Conservation (phyloP, 2,113 vertebrate genomes). For the Bos javanicus region DNA sequence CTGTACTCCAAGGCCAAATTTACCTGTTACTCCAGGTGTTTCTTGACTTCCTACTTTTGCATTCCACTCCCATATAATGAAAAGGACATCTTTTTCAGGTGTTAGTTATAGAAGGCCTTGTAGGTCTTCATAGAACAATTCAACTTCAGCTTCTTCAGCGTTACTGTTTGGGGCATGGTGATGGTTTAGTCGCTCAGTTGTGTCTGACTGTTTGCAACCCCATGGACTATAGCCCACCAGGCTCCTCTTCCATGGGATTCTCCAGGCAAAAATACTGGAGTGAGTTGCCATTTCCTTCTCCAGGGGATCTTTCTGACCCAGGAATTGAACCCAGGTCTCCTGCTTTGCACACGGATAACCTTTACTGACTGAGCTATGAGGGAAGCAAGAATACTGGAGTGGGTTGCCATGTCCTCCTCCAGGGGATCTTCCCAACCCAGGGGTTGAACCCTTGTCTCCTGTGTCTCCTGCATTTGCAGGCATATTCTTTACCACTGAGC, state of each 20-base stretch:
- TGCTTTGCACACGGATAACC: rapidly evolving
- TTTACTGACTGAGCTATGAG: not conserved
- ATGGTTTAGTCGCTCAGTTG: not conserved
- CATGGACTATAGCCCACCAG: rapidly evolving
- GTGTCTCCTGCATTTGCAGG: not conserved
- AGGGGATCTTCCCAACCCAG: not conserved
- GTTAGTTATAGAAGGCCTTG: not conserved
- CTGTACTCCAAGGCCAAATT: rapidly evolving
- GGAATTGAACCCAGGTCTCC: not conserved
- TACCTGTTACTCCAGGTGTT: not conserved
- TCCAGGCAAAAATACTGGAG: not conserved
- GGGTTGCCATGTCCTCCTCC: not conserved
- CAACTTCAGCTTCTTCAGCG: not conserved
- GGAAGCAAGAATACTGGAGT: not conserved
- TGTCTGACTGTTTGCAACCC: not conserved
- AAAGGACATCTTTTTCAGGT: not conserved
- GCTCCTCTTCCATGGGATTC: not conserved
- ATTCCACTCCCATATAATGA: not conserved
- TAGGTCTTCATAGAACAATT: rapidly evolving
- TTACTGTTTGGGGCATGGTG: not conserved
- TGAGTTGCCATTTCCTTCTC: not conserved
- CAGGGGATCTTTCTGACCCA: not conserved
- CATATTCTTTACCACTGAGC: not conserved
- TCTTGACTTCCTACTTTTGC: not conserved
- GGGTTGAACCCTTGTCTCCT: not conserved